Evolutionary conservation across 2,797 vertebrate species (phyloP), one percentile per base, ranked within the genome.

Genomic region (Esox masquinongy): DNA sequence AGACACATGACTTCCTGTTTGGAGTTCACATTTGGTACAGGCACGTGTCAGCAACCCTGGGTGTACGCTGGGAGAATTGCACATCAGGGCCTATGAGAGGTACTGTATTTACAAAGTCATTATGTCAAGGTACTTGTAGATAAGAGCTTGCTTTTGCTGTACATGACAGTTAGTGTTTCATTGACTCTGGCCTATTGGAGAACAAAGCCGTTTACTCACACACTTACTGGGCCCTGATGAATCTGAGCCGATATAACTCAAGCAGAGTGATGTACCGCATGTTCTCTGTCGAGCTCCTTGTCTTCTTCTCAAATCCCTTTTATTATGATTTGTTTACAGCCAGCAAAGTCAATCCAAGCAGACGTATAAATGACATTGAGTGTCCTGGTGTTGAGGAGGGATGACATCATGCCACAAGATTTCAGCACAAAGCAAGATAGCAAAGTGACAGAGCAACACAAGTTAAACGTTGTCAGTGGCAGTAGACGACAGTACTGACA

Each of bases 251-350:
- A 85, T 84, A 82, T 78, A 86, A 77, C 87, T 81, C 69, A 82
- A 88, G 87, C 86, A 89, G 84, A 83, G 83, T 88, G 88, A 89
- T 88, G 75, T 71, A 86, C 76, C 88, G 75, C 70, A 86, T 76
- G 75, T 59, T 63, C 75, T 79, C 78, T 69, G 80, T 82, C 75
- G 87, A 82, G 81, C 82, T 72, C 26, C 76, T 76, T 77, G 80
- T 81, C 72, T 70, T 86, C 80, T 88, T 87, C 84, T 88, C 79
- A 85, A 78, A 85, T 84, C 82, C 82, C 83, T 83, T 47, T 83
- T 67, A 43, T 77, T 74, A 64, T 70, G 69, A 70, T 76, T 79
- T 83, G 85, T 88, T 89, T 86, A 80, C 83, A 72, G 76, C 79
- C 78, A 78, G 82, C 59, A 74, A 71, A 74, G 74, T n/a, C 68